Evolutionary conservation across 1,140 invertebrate species (phyloP), one percentile per base, ranked within the genome.

Genomic region (Drosophila burlai): DNA sequence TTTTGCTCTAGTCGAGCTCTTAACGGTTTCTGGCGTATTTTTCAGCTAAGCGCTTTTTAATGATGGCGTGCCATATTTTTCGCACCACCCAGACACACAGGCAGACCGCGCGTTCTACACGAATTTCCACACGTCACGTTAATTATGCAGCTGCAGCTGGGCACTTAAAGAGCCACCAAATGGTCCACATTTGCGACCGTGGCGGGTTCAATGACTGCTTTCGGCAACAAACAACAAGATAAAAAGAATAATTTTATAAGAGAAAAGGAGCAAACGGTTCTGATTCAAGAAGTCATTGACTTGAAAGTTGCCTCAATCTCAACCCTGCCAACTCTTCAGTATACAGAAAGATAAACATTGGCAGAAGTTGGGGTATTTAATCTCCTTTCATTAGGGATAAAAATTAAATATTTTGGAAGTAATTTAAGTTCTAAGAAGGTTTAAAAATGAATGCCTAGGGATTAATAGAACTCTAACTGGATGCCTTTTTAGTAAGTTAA

Each of bases 1-100:
- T 61, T 47, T 61, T 67, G 74, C 34, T 47, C 38, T 54, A 67
- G 54, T 21, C 52, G 42, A 11, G 36, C 46, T 66, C 42, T 75
- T 83, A 89, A 89, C 84, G 84, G 84, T 81, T 83, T 80, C 58
- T 61, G 64, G 64, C 50, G 72, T 67, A 61, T 59, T 52, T 76
- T 76, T 63, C 59, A 81, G 83, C 74, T 87, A 87, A 87, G 84
- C 84, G 74, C 69, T 87, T 87, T 87, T 87, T 87, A 87, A 87
- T 87, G 84, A 87, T 89, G 72, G 73, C 81, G 84, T 79, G 84
- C 84, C 80, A 89, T 83, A 55, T 38, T 76, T 86, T 89, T 89
- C 80, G 81, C 81, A 79, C 81, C 84, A 71, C 58, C 45, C 58
- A 63, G 57, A 26, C 63, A 38, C 15, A 18, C 63, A 15, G 43